Evolutionary conservation across 1,140 invertebrate genomes (phyloP).

Genomic region (Solenopsis fugax): DNA sequence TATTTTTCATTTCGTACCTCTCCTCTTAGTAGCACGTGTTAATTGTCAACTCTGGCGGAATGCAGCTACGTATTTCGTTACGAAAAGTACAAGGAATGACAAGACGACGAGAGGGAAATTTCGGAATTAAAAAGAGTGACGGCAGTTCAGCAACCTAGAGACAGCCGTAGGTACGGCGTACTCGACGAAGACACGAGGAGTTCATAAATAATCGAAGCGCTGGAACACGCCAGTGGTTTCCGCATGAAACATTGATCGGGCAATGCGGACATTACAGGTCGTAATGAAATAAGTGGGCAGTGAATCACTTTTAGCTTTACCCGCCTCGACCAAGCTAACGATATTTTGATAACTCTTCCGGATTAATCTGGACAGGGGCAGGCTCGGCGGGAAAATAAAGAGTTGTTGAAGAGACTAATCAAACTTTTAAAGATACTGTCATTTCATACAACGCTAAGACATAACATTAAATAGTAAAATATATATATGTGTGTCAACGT

Average conservation of each 20-base stretch:
- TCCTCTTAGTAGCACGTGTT: background rate
- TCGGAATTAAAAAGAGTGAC: conserved; percentile 70
- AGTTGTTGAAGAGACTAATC: background rate
- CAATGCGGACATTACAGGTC: conserved; percentile 80
- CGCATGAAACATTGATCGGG: conserved; percentile 86
- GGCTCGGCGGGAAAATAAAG: conserved; percentile 1
- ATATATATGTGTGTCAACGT: background rate
- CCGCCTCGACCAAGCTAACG: conserved; percentile 34
- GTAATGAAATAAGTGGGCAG: conserved; percentile 81
- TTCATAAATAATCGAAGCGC: conserved; percentile 87
- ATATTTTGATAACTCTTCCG: conserved; percentile 59
- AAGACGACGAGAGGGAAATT: conserved; percentile 36
- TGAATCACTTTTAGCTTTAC: conserved; percentile 69
- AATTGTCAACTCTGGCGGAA: background rate
- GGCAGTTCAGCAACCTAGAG: conserved; percentile 81
- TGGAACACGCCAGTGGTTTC: conserved; percentile 84
- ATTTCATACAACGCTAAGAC: background rate
- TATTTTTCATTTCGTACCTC: background rate
- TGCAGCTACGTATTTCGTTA: background rate
- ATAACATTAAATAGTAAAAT: background rate
- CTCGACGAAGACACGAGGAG: conserved; percentile 82
- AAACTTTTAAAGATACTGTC: background rate
- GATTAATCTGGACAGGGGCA: conserved; percentile 26
- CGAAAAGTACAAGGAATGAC: background rate
- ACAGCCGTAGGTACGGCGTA: conserved; percentile 74